Base-by-base conservation (phyloP, 2,797 vertebrate genomes). In the Microchirus variegatus region DNA sequence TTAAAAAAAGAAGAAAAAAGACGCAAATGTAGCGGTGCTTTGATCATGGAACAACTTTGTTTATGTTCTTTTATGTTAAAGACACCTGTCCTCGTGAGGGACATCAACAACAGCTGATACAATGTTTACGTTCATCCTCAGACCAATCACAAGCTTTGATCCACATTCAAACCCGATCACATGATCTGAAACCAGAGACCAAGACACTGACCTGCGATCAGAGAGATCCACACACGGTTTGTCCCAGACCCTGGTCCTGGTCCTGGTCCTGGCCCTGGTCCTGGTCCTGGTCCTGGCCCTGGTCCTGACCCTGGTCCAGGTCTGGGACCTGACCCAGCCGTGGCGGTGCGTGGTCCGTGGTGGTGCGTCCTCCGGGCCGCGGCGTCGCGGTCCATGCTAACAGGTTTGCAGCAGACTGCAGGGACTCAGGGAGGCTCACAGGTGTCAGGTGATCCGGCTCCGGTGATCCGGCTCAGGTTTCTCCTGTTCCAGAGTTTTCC, bases 161-260 rank as follows among this genome's bases (percentile, higher is more conserved):
- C 31, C 31, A 31, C 5, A 31, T 31, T 8, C 31, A 31, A 8
- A 31, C 31, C 31, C 1, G 31, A 31, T 31, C 31, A 31, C 31
- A 31, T 31, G 7, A 31, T 31, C 26, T 3, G 2, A 31, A 4
- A 5, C 8, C 1, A 31, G 31, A 31, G n/a, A 43, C 5, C 22
- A 48, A 36, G 46, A 14, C 41, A 59, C 85, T 87, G 53, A 94
- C 93, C 93, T 87, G 91, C 92, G 8, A 94, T 87, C 44, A 93
- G 81, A 12, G 93, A 93, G 70, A 94, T 94, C 93, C 93, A 94
- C 66, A 94, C 91, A 11, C 84, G 70, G 60, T 90, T 86, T 2
- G 17, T 4, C 41, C 41, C 41, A 14, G 78, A 14, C 9, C 59
- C 54, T 2, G 46, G 63, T 22, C 42, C 56, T 1, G 43, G 50